Percentiles rank a stretch among this genome's conserved stretches.
Evolutionary conservation across 2,113 vertebrate genomes (phyloP).

Genomic region (Garra rufa): DNA sequence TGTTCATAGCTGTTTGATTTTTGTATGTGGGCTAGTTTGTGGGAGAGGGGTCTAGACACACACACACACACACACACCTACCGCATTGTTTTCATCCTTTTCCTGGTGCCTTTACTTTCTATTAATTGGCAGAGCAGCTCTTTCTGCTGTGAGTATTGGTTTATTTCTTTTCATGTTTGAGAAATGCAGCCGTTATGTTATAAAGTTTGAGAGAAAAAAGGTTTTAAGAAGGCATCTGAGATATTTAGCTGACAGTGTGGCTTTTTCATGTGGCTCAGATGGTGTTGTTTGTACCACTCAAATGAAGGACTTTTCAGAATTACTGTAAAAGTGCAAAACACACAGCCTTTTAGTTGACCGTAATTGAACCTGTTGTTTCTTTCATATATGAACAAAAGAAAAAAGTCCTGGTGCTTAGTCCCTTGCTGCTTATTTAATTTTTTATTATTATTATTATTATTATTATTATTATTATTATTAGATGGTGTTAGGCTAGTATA

Average conservation of each 20-base stretch:
- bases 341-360: constrained; percentile 79
- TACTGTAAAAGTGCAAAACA: constrained; percentile 61
- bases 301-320: background rate
- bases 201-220: constrained; percentile 62
- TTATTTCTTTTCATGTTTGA: constrained; percentile 37
- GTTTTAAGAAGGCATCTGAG: constrained; percentile 29
- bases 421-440: constrained; percentile 22
- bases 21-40: background rate
- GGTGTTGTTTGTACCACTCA: constrained; percentile 28
- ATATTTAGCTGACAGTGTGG: constrained; percentile 1
- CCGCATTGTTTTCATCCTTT: background rate
- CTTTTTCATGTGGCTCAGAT: background rate
- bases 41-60: background rate
- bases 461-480: too few species aligned
- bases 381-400: constrained; percentile 61
- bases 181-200: background rate
- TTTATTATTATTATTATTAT: too few species aligned
- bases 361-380: constrained; percentile 80
- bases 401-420: constrained; percentile 21
- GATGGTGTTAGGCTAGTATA: constrained; percentile 74
- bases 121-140: constrained; percentile 5
- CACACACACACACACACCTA: background rate
- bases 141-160: background rate
- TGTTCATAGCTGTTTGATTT: background rate
- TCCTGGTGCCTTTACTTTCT: constrained; percentile 32